Conservation (phyloP, 2,113 vertebrate genomes). For the Xiphias gladius region DNA sequence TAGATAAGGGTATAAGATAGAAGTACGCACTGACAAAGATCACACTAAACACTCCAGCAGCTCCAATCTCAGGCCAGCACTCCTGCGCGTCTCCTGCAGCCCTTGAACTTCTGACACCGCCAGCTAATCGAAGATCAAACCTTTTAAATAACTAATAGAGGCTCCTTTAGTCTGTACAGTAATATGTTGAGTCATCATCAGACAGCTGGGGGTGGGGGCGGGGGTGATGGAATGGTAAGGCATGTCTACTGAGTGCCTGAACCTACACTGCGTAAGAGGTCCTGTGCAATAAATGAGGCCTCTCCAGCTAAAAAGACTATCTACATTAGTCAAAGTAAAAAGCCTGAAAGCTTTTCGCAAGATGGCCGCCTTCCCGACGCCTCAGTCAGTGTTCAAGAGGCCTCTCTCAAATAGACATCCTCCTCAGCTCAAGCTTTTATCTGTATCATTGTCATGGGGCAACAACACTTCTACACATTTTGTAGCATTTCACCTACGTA, state of each 20-base stretch:
- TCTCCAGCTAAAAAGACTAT: slow-evolving; percentile 64
- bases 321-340: slow-evolving; percentile 59
- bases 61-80: slow-evolving; percentile 50
- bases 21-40: slow-evolving; percentile 40
- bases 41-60: slow-evolving; percentile 51
- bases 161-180: slow-evolving; percentile 71
- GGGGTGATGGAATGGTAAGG: slow-evolving; percentile 75
- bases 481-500: slow-evolving; percentile 41
- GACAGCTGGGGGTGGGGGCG: slow-evolving; percentile 33
- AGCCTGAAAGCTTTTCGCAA: slow-evolving; percentile 41
- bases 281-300: slow-evolving; percentile 77
- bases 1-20: slow-evolving; percentile 53
- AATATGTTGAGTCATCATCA: slow-evolving; percentile 71
- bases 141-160: slow-evolving; percentile 69
- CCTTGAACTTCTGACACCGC: slow-evolving; percentile 78
- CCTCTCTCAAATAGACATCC: slow-evolving; percentile 42
- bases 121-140: slow-evolving; percentile 72
- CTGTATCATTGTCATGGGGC: slow-evolving; percentile 43
- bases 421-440: slow-evolving; percentile 44
- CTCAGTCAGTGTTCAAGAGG: slow-evolving; percentile 28
- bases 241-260: slow-evolving; percentile 77
- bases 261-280: slow-evolving; percentile 72
- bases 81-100: slow-evolving; percentile 71
- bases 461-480: slow-evolving; percentile 25
- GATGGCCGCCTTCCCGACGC: slow-evolving; percentile 37